Evolutionary conservation across 92 coral and sea anemone genomes (phyloP).

Genomic region (Palythoa grandis): DNA sequence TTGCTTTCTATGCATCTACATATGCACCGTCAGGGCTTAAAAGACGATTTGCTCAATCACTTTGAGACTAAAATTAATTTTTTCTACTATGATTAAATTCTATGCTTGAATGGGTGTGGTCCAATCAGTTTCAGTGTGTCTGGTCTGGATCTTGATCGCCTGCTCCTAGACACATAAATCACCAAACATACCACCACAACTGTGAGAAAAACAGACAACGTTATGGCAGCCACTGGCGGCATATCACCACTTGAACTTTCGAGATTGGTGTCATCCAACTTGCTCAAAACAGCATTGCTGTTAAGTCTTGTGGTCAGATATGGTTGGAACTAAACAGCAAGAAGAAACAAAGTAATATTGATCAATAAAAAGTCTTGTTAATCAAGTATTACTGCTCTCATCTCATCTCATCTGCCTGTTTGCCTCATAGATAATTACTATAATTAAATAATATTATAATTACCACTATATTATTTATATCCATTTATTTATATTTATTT

Average conservation of each 20-base stretch:
- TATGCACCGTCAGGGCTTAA: no score
- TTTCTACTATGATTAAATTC: slow-evolving; percentile 31
- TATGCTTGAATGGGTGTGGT: slow-evolving; percentile 65
- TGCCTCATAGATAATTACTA: no score
- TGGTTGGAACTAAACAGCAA: slow-evolving; percentile 49
- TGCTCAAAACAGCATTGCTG: slow-evolving; percentile 57
- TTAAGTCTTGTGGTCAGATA: slow-evolving; percentile 66
- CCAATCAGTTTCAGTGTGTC: slow-evolving; percentile 60
- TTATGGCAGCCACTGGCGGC: slow-evolving; percentile 76
- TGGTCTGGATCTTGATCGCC: slow-evolving; percentile 65
- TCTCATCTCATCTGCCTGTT: no score
- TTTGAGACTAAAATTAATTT: no score
- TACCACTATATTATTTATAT: no score
- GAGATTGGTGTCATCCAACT: slow-evolving; percentile 30
- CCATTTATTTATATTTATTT: no score
- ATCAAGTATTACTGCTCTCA: no score
- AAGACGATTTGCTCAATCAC: no score
- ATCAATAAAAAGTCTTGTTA: no score
- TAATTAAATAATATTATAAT: no score
- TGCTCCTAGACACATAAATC: slow-evolving; percentile 67
- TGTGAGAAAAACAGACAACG: slow-evolving; percentile 67
- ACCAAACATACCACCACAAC: slow-evolving; percentile 57
- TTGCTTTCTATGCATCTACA: no score
- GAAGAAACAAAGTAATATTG: neutral
- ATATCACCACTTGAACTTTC: slow-evolving; percentile 42